Evolutionary conservation across 1,140 invertebrate species (phyloP).

Genomic region (Rhagoletis zephyria): DNA sequence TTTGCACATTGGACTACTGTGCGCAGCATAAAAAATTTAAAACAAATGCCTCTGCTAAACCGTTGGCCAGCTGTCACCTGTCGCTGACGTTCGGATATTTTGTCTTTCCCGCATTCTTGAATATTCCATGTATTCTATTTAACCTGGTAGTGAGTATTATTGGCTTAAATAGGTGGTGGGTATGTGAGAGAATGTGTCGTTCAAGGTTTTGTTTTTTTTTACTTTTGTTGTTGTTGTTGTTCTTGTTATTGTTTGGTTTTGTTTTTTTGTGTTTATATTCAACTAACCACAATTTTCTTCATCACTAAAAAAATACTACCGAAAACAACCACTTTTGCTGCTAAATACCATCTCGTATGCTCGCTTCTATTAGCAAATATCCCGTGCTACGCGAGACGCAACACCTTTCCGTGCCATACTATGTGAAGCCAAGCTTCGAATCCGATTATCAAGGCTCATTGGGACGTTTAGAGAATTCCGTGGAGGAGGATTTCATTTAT

Average conservation of each 20-base stretch:
- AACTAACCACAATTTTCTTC: slow-evolving; percentile 33
- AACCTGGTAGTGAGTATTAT: not conserved
- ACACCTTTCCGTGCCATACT: slow-evolving; percentile 89
- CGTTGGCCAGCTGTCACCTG: slow-evolving; percentile 43
- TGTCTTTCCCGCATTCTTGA: slow-evolving; percentile 7
- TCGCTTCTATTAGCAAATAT: slow-evolving; percentile 77
- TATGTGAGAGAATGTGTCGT: not conserved
- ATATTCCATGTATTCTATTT: slow-evolving; percentile 24
- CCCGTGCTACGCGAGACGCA: slow-evolving; percentile 80
- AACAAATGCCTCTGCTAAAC: slow-evolving; percentile 20
- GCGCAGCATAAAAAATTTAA: not conserved
- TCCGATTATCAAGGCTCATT: slow-evolving; percentile 90
- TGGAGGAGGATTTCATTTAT: slow-evolving; percentile 93
- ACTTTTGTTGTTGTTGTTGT: not conserved
- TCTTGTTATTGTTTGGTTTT: not conserved
- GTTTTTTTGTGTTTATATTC: not conserved
- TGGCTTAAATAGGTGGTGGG: not conserved
- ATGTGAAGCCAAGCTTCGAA: slow-evolving; percentile 92
- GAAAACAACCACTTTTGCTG: slow-evolving; percentile 9
- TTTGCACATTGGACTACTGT: too few relatives aligned
- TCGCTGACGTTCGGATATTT: not conserved
- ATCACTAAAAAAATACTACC: not conserved
- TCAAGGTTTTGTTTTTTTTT: not conserved
- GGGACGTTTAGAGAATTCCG: slow-evolving; percentile 87
- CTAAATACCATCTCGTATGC: not conserved